These are phyloP conservation scores for Misgurnus anguillicaudatus DNA, from an alignment of 2,113 vertebrate species.

Conservation along the genomic window DNA sequence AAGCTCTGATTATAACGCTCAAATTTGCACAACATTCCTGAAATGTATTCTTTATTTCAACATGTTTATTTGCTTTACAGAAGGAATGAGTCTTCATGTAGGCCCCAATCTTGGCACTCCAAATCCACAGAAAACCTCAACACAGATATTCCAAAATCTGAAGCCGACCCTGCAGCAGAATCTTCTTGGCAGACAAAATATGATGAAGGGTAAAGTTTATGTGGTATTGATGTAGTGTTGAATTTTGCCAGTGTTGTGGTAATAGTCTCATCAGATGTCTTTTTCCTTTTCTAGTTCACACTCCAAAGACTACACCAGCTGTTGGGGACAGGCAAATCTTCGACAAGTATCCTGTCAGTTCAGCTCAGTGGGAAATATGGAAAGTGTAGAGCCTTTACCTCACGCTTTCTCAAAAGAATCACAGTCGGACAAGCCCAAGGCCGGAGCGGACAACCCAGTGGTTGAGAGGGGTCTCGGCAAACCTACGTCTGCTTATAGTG, in stretches of 20 bases:
- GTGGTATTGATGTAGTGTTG: neutral
- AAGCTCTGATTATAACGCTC: neutral
- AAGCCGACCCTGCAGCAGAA: slow-evolving; percentile 45
- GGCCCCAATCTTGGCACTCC: slow-evolving; percentile 89
- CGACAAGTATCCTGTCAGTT: slow-evolving; percentile 74
- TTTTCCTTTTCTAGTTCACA: slow-evolving; percentile 68
- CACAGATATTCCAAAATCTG: slow-evolving; percentile 62
- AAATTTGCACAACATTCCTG: neutral
- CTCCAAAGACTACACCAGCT: slow-evolving; percentile 75
- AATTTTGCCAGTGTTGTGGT: neutral
- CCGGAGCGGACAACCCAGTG: slow-evolving; percentile 42
- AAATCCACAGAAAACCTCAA: slow-evolving; percentile 82
- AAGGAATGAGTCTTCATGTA: slow-evolving; percentile 79
- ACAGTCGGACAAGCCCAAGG: slow-evolving; percentile 74
- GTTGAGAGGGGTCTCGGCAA: slow-evolving; percentile 60
- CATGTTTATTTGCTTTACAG: slow-evolving; percentile 64
- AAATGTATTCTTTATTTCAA: neutral
- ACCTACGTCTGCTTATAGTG: slow-evolving; percentile 80
- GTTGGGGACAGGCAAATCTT: slow-evolving; percentile 75
- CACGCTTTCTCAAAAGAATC: slow-evolving; percentile 65
- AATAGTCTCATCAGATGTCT: neutral
- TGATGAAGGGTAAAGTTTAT: slow-evolving; percentile 78
- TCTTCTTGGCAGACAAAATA: slow-evolving; percentile 75
- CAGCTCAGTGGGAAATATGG: slow-evolving; percentile 81
- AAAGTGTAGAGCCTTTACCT: slow-evolving; percentile 79